phyloP scores from a whole-genome alignment of 2,113 vertebrate species.

The Taxidea taxus region DNA sequence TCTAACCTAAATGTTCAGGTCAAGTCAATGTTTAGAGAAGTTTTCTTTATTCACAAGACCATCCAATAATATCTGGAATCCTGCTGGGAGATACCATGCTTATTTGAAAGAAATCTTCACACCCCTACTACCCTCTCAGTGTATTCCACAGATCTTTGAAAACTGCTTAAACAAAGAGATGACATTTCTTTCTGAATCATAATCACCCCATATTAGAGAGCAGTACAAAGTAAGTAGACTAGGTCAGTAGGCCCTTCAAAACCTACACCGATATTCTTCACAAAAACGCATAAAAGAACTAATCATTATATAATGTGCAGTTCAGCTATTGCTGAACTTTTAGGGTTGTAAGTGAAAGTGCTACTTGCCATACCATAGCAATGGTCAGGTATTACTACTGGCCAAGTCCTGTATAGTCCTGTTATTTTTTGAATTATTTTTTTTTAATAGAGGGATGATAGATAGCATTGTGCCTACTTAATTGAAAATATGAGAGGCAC shows the following conservation, averaged over 20 bases:
- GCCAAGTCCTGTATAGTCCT: not conserved
- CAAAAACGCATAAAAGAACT: not conserved
- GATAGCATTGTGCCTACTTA: slow-evolving; percentile 3
- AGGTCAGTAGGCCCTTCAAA: slow-evolving; percentile 32
- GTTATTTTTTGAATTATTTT: not conserved
- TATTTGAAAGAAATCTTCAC: slow-evolving; percentile 28
- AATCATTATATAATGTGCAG: not conserved
- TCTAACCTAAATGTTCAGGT: not conserved
- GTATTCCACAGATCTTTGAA: slow-evolving; percentile 33
- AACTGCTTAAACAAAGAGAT: not conserved
- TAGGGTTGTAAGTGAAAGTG: not conserved
- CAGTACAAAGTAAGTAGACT: not conserved
- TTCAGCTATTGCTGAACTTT: not conserved
- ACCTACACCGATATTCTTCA: slow-evolving; percentile 30
- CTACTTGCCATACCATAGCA: not conserved
- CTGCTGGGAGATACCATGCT: not conserved
- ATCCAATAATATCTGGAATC: slow-evolving; percentile 1
- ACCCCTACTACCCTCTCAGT: not conserved
- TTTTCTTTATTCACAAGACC: slow-evolving; percentile 7
- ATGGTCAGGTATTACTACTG: not conserved
- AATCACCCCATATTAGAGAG: not conserved
- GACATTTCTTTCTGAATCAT: slow-evolving; percentile 5
- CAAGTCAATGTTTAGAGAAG: slow-evolving; percentile 1
- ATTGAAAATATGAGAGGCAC: slow-evolving; percentile 21
- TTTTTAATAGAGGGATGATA: not conserved